A percentile compares a stretch with the other conserved stretches of the same genome.
Conservation (phyloP, 2,888 invertebrate genomes). For the Napeogenes sylphis region DNA sequence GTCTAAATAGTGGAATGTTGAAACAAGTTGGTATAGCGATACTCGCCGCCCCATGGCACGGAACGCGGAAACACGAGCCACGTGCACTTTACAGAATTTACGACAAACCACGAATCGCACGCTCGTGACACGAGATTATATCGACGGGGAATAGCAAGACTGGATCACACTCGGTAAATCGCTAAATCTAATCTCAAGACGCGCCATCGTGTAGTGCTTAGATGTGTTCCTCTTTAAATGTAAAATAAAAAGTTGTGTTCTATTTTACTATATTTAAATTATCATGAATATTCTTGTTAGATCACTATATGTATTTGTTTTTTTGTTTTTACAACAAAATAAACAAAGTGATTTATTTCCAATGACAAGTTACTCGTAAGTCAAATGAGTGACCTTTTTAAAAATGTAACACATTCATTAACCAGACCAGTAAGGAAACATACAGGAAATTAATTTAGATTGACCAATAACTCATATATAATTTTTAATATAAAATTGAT, state of each 20-base stretch:
- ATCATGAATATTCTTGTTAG: too few species aligned
- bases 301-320: too few species aligned
- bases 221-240: background rate
- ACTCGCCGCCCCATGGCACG: constrained; percentile 20
- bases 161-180: constrained; percentile 26
- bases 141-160: constrained; percentile 28
- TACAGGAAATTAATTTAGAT: too few species aligned
- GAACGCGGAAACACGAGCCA: constrained; percentile 38
- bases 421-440: too few species aligned
- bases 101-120: constrained; percentile 35
- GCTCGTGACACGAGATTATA: constrained; percentile 37
- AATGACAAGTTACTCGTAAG: too few species aligned
- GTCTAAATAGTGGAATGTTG: constrained; percentile 11
- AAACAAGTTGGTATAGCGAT: constrained; percentile 21
- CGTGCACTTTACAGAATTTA: constrained; percentile 34
- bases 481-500: background rate
- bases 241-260: too few species aligned
- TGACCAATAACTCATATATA: too few species aligned
- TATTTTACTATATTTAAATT: too few species aligned
- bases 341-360: too few species aligned
- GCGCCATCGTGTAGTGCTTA: background rate
- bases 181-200: constrained; percentile 4
- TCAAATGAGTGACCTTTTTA: too few species aligned
- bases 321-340: too few species aligned
- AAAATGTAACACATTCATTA: too few species aligned